Base-by-base conservation (phyloP, 2,797 vertebrate genomes). In the Sylvilagus floridanus region DNA sequence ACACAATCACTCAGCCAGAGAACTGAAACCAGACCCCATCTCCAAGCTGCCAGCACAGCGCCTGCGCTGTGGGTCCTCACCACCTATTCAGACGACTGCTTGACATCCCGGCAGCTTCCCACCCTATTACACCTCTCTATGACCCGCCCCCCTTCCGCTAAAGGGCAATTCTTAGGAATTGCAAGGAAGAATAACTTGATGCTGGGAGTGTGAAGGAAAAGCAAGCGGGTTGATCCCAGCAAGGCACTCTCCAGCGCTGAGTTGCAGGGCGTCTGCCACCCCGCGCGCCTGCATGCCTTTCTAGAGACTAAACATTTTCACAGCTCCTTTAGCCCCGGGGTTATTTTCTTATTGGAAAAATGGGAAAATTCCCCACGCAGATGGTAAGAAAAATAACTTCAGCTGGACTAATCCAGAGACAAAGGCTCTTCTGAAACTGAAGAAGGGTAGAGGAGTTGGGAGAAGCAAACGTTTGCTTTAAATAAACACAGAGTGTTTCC, bases 271-370 rank as follows among this genome's bases (percentile, higher is more conserved):
- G 54, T 63, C 77, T 8, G n/a, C 88, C 4, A 47, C 87, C 96
- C 90, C 47, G 54, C 76, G 21, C 95, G 94, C 35, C 94, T 94
- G 42, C 65, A 19, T 94, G 93, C 82, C 75, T 84, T 95, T 93
- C 84, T 88, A 86, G 82, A 97, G 90, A 97, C 97, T 98, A 97
- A 97, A 97, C 94, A 95, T 88, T 97, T 96, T 84, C 93, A 96
- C 95, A 95, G 93, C 87, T 97, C 86, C 85, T 95, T 93, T 96
- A 95, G 96, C 97, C 79, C 89, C 91, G 79, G 96, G 95, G 96
- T 96, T 96, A 90, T 94, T 97, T 97, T 96, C 95, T 96, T 96
- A 73, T 96, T 97, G 93, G 52, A 89, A 97, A 97, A 95, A 68
- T 76, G 4, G 93, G 95, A 81, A 85, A 73, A 63, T 68, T 84